Percentiles rank a stretch among this genome's conserved stretches.
Conservation (phyloP, 2,888 invertebrate genomes). For the Trachelus iudaicus region DNA sequence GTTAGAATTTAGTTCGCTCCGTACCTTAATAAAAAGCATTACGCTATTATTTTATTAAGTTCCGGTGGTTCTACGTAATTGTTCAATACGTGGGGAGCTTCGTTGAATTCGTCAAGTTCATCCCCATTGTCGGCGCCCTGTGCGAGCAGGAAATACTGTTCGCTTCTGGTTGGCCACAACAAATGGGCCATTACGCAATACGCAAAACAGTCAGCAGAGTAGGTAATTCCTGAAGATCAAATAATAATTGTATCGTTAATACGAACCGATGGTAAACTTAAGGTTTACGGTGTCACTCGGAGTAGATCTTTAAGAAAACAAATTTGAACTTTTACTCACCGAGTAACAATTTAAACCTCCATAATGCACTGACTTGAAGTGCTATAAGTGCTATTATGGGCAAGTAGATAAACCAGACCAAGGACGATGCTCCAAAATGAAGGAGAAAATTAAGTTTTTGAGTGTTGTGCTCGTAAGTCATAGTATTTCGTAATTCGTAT, state of each 20-base stretch:
- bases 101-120: constrained; percentile 91
- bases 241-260: constrained; percentile 1
- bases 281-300: neutral
- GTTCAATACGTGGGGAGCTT: constrained; percentile 86
- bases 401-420: constrained; percentile 98
- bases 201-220: constrained; percentile 94
- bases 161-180: constrained; percentile 94
- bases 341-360: constrained; percentile 93
- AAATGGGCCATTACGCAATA: constrained; percentile 95
- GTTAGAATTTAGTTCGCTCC: constrained; percentile 5
- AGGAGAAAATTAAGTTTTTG: constrained; percentile 92
- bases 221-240: constrained; percentile 83
- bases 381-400: constrained; percentile 95
- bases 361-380: constrained; percentile 91
- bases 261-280: constrained; percentile 10
- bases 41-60: constrained; percentile 61
- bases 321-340: constrained; percentile 70
- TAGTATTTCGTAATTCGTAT: constrained; percentile 79
- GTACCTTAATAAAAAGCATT: constrained; percentile 28
- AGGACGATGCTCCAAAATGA: constrained; percentile 96
- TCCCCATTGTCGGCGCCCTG: constrained; percentile 70
- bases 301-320: neutral
- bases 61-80: constrained; percentile 67
- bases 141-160: constrained; percentile 88
- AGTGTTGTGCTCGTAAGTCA: constrained; percentile 83